These are phyloP conservation scores for Saturnia pavonia DNA, from an alignment of 2,888 invertebrate species.

Conservation along the genomic window DNA sequence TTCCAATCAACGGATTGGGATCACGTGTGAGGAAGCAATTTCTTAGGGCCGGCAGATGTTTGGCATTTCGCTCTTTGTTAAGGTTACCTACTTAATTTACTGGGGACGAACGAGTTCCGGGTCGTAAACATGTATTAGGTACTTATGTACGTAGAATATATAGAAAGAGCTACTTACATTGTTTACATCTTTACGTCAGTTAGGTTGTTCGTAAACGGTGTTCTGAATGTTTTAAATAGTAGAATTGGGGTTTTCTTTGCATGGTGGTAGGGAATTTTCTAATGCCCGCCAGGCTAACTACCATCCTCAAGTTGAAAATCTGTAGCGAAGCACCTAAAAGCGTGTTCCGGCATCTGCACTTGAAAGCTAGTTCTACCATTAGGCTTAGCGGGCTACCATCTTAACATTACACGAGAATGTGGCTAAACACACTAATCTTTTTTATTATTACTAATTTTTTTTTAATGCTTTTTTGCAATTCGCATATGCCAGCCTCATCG, in stretches of 20 bases:
- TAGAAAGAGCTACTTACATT: slow-evolving; percentile 3
- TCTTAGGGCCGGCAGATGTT: slow-evolving; percentile 53
- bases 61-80: slow-evolving; percentile 18
- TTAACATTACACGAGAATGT: too few species aligned
- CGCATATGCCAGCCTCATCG: too few species aligned
- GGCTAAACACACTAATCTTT: too few species aligned
- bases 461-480: too few species aligned
- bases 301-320: too few species aligned
- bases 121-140: slow-evolving; percentile 18
- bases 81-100: slow-evolving; percentile 19
- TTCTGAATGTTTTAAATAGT: background rate
- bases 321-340: too few species aligned
- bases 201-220: background rate
- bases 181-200: background rate
- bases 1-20: slow-evolving; percentile 67
- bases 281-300: too few species aligned
- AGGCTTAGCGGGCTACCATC: too few species aligned
- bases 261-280: too few species aligned
- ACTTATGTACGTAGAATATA: background rate
- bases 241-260: background rate
- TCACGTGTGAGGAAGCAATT: slow-evolving; percentile 62
- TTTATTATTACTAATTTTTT: too few species aligned
- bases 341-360: too few species aligned
- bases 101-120: slow-evolving; percentile 19
- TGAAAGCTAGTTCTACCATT: too few species aligned